Conservation (phyloP, 1,140 invertebrate species). For the Procambarus virginalis region DNA sequence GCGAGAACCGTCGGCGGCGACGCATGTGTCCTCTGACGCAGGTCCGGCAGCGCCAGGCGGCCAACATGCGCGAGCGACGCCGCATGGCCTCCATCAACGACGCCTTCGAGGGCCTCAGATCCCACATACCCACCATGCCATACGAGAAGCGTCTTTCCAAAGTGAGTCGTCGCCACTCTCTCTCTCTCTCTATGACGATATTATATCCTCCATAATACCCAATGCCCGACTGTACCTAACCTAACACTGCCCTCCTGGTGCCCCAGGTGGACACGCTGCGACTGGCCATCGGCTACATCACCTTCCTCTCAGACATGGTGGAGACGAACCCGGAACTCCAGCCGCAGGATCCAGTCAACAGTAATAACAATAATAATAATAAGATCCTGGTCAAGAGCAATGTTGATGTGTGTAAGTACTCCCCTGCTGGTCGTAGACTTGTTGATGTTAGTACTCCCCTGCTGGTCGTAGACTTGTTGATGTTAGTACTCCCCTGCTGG, state of each 20-base stretch:
- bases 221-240: no score
- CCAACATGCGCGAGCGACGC: conserved; percentile 91
- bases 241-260: no score
- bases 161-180: conserved; percentile 73
- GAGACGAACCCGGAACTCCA: conserved; percentile 80
- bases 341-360: conserved; percentile 23
- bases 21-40: conserved; percentile 74
- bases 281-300: conserved; percentile 95
- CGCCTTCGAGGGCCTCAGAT: conserved; percentile 82
- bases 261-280: conserved; percentile 88
- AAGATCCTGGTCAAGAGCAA: conserved; percentile 63
- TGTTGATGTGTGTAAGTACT: conserved; percentile 41
- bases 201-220: neutral
- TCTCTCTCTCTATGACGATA: neutral
- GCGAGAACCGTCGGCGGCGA: conserved; percentile 38
- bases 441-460: neutral
- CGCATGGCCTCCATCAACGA: conserved; percentile 98
- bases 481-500: no score
- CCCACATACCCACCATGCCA: conserved; percentile 94
- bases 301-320: conserved; percentile 91
- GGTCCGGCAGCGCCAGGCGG: conserved; percentile 92
- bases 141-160: conserved; percentile 96
- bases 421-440: neutral
- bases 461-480: no score
- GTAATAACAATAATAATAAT: conserved; percentile 45